Conservation (phyloP, 1,140 invertebrate genomes). For the Sycophaga agraensis region DNA sequence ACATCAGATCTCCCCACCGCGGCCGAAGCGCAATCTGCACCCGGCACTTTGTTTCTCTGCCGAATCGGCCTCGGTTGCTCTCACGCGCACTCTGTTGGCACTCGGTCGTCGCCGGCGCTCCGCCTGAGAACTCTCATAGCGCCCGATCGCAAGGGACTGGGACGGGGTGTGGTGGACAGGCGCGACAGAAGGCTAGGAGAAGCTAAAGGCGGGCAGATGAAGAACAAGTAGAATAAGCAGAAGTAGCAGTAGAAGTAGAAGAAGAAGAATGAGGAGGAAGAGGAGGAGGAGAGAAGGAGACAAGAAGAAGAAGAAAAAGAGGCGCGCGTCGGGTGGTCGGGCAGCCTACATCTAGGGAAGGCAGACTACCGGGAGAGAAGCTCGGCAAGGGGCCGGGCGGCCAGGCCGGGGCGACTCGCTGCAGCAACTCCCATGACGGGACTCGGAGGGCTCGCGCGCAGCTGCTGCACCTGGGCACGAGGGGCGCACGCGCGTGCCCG, state of each 20-base stretch:
- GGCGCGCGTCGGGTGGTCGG: not conserved
- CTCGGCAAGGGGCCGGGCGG: no score
- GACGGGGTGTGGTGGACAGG: not conserved
- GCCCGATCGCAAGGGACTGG: not conserved
- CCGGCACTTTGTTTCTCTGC: no score
- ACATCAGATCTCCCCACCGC: no score
- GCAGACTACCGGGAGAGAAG: not conserved
- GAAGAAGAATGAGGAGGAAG: no score
- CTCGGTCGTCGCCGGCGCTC: not conserved
- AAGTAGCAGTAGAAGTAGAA: no score
- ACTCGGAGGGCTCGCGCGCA: no score
- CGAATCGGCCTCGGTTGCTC: no score
- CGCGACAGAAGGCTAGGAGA: not conserved
- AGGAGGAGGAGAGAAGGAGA: not conserved
- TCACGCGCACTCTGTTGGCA: not conserved
- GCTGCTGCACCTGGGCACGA: not conserved
- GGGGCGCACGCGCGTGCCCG: not conserved
- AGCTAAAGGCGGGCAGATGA: not conserved
- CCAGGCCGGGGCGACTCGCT: not conserved
- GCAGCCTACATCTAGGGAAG: slow-evolving; percentile 11
- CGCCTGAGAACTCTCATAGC: not conserved
- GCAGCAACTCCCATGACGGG: not conserved
- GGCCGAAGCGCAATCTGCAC: no score
- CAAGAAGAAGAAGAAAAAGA: not conserved
- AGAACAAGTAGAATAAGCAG: no score